Conservation (phyloP, 2,797 vertebrate genomes). For the Botia kubotai region DNA sequence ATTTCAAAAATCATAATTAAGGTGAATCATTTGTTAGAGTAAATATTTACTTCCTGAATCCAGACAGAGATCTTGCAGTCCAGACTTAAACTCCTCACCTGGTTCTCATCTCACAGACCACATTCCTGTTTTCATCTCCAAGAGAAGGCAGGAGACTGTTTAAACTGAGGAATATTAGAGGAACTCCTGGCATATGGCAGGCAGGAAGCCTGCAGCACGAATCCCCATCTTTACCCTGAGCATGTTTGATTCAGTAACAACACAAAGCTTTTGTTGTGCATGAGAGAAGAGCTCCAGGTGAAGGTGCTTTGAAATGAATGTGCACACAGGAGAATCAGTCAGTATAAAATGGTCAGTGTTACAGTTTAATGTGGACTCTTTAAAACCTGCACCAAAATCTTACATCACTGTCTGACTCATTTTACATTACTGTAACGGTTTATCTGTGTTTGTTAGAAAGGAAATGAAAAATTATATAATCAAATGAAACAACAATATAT, state of each 20-base stretch:
- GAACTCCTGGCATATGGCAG: conserved; percentile 57
- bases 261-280: conserved; percentile 51
- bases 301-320: conserved; percentile 45
- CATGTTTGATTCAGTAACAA: conserved; percentile 48
- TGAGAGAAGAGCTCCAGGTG: conserved; percentile 20
- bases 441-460: no score
- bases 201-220: conserved; percentile 42
- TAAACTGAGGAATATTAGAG: conserved; percentile 40
- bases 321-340: conserved; percentile 15
- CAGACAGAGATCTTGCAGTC: not conserved
- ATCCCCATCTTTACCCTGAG: conserved; percentile 50
- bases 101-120: conserved; percentile 18
- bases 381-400: not conserved
- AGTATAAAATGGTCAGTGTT: conserved; percentile 4
- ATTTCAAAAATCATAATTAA: no score
- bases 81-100: not conserved
- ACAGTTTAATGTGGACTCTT: not conserved
- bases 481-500: no score
- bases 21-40: not conserved
- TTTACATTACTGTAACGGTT: not conserved
- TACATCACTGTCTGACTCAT: not conserved
- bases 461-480: no score
- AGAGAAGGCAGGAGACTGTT: conserved; percentile 6
- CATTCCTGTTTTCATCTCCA: not conserved
- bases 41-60: not conserved